Evolutionary conservation across 2,113 vertebrate genomes (phyloP), one percentile per base, ranked within the genome.

Genomic region (Taurulus bubalis): DNA sequence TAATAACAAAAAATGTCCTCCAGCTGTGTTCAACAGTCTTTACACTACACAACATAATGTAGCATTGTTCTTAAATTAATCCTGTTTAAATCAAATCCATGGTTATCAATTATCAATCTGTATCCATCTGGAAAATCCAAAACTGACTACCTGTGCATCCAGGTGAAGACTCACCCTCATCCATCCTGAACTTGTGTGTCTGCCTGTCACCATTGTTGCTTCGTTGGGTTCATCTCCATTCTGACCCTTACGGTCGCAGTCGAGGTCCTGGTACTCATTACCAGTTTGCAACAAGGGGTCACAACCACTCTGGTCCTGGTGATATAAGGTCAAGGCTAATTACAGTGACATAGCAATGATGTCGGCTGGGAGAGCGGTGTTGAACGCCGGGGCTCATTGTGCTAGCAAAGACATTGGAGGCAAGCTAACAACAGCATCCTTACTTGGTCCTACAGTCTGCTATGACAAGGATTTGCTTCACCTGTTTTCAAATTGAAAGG

Each of bases 321-420:
- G 71, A 87, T 68, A 36, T 60, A 67, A 81, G 90, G 87, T 90
- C 87, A 74, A 66, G 77, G 85, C 78, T 92, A 93, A 93, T 93
- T 80, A 87, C 77, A 83, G 79, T 45, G 77, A 76, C 82, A 77
- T 62, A 70, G 72, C 71, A 76, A 85, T 85, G 73, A 68, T 77
- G 87, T 84, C 76, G 67, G 73, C 68, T 34, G 60, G 69, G 60
- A 75, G 83, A 71, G 40, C 47, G 75, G 75, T 49, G 81, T 32
- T 82, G 86, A 80, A 87, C 84, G 89, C 83, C 86, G 84, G 73
- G 32, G 34, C 86, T 91, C 71, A 82, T 93, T 90, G 91, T 72
- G 77, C 34, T 47, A 8, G 28, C 15, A n/a, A 20, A 73, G 77
- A 83, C 80, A 69, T 8, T 28, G 28, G 56, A 62, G 26, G 79